Base-by-base conservation (phyloP, 2,888 invertebrate genomes). In the Athetis lepigone region DNA sequence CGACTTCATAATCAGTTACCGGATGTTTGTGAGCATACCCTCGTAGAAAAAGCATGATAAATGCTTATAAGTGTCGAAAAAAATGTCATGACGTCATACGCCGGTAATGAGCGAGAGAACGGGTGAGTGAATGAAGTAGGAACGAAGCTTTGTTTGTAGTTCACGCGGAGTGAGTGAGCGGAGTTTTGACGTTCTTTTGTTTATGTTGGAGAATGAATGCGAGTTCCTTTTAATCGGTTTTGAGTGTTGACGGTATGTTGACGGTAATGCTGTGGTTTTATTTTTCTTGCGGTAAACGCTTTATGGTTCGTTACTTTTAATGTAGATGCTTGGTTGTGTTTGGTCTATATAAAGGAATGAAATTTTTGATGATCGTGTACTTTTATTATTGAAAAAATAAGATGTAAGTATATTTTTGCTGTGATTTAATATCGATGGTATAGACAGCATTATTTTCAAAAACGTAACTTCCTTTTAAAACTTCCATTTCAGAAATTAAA, bases 31-130 rank as follows among this genome's bases (percentile, higher is more conserved):
- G 67, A 67, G 61, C 71, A 66, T 47, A 65, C 61, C 60, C 73
- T 70, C 27, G 29, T 50, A 79, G 81, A 81, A 82, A 82, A 75
- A 77, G 65, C 67, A 72, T 82, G 81, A 81, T 82, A 80, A 81
- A 81, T 81, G 79, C 63, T 77, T 77, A 68, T 73, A 80, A 77
- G 75, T 82, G 82, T 74, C 69, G 73, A 82, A 82, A 81, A 80
- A 80, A 81, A 82, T 75, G 70, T 62, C 73, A 64, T 61, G 56
- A 43, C 70, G 47, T 42, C 68, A 49, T 50, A 27, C 68, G 70
- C 43, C 66, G 75, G 78, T 85, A 85, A 85, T 84, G 85, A 85
- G 82, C 65, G 72, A 66, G 74, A 68, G 75, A 70, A 62, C 19
- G 73, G 69, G 75, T 72, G 77, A 70, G 55, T 25, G 50, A 65